Conservation (phyloP, 2,888 invertebrate species). For the Epinotia ramella region DNA sequence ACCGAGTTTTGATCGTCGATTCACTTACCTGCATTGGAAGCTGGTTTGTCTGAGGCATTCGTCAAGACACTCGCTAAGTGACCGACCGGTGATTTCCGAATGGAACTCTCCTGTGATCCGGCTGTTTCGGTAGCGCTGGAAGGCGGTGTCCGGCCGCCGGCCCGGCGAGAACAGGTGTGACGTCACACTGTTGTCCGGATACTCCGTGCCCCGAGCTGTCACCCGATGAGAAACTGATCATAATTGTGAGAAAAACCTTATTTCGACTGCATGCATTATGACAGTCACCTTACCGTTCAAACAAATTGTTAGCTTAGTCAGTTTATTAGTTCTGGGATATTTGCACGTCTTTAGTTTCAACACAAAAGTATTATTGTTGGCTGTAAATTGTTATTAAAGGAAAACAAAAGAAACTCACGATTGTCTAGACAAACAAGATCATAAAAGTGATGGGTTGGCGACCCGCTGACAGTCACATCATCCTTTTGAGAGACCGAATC, state of each 20-base stretch:
- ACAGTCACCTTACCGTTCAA: conserved; percentile 37
- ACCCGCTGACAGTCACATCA: conserved; percentile 93
- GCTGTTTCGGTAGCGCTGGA: conserved; percentile 94
- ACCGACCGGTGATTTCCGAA: conserved; percentile 94
- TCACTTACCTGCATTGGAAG: conserved; percentile 93
- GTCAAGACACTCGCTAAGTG: conserved; percentile 95
- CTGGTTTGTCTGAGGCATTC: conserved; percentile 95
- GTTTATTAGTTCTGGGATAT: conserved; percentile 29
- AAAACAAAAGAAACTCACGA: conserved; percentile 87
- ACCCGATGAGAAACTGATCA: conserved; percentile 85
- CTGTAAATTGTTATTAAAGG: conserved; percentile 20
- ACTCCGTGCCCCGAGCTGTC: conserved; percentile 94
- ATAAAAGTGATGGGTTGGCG: conserved; percentile 94
- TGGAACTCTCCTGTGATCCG: conserved; percentile 95
- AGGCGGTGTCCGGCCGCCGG: conserved; percentile 94
- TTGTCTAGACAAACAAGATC: conserved; percentile 95
- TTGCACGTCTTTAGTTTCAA: conserved; percentile 3
- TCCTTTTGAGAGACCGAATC: conserved; percentile 96
- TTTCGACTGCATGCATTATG: conserved; percentile 67
- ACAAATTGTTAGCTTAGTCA: conserved; percentile 39
- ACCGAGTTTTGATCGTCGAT: neutral
- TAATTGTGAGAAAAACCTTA: conserved; percentile 79
- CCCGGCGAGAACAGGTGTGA: conserved; percentile 94
- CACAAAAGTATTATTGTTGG: conserved; percentile 27
- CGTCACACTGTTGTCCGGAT: conserved; percentile 94